Percentiles rank a stretch among this genome's conserved stretches.
These are phyloP conservation scores for Nomia melanderi DNA, from an alignment of 1,140 invertebrate species.

Conservation along the genomic window DNA sequence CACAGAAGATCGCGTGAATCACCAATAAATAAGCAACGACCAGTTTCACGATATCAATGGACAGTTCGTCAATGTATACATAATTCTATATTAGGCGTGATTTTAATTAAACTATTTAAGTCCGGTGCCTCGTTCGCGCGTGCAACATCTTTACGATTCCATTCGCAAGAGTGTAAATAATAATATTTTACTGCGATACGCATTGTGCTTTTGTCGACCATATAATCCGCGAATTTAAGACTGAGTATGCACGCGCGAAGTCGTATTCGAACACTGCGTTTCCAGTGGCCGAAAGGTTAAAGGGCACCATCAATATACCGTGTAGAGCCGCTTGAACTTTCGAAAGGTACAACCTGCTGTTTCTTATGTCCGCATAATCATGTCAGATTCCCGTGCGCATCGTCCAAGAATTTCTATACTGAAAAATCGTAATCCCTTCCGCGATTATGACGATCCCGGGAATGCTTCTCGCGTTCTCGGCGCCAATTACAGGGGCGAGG, in stretches of 20 bases:
- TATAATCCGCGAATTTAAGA: conserved; percentile 13
- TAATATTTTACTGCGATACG: background rate
- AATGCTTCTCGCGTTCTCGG: background rate
- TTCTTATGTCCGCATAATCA: conserved; percentile 32
- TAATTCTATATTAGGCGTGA: no score
- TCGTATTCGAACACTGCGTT: conserved; percentile 19
- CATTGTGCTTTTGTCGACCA: background rate
- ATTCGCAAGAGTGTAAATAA: background rate
- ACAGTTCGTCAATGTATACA: no score
- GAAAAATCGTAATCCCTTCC: background rate
- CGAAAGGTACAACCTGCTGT: conserved; percentile 35
- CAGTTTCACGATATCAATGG: no score
- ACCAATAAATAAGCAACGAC: no score
- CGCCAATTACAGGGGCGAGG: background rate
- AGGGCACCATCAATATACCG: conserved; percentile 35
- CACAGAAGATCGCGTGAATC: no score
- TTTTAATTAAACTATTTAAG: no score
- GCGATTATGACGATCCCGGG: background rate
- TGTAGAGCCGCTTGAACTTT: conserved; percentile 44
- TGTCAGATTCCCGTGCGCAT: background rate
- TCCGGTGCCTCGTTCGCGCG: no score
- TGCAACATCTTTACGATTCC: background rate
- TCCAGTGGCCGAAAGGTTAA: conserved; percentile 52
- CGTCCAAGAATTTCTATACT: background rate
- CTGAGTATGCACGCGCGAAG: background rate